Base-by-base conservation (phyloP, 2,113 vertebrate genomes). In the Oxyura jamaicensis region DNA sequence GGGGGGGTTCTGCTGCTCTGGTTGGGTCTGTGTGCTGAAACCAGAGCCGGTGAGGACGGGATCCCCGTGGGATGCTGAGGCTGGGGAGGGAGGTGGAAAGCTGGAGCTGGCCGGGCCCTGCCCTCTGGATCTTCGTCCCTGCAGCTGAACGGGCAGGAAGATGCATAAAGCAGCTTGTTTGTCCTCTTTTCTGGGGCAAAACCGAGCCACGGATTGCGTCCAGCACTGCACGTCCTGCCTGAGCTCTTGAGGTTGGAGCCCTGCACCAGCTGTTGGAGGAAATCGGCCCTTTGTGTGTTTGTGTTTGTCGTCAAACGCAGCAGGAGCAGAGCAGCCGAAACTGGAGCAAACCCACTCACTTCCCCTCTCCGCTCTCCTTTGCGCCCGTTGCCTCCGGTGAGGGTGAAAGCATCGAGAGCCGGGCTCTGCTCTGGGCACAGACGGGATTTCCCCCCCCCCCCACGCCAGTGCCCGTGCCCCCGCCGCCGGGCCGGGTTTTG, bases 61-160 rank as follows among this genome's bases (percentile, higher is more conserved):
- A 35, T 28, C 19, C 39, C 31, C 2, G 0, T 0, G 36, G 72
- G 79, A 21, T 67, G 82, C 85, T 19, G 56, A 39, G 33, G 11
- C 50, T 28, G 63, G 72, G 68, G 41, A 48, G 17, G 48, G 20
- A 56, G 31, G 35, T 1, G 6, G 20, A 20, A 65, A 33, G 35
- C 8, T 11, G 6, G 8, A 15, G 10, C 26, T 76, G 86, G 26
- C 48, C 25, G 41, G 6, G 22, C 9, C 6, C 85, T 4, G 23
- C 73, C 35, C 36, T 71, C 19, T 25, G 42, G 31, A 3, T 79
- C 59, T 79, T 17, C 8, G 13, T 15, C 3, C 56, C 58, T 35
- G 62, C 5, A 42, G 44, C 10, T 31, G 42, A 71, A 60, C 3
- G 12, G n/a, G 28, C 3, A 14, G 31, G 46, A 72, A 62, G 15